A percentile compares a stretch with the other conserved stretches of the same genome.
Evolutionary conservation across 2,113 vertebrate species (phyloP).

Genomic region (Columba janthina): DNA sequence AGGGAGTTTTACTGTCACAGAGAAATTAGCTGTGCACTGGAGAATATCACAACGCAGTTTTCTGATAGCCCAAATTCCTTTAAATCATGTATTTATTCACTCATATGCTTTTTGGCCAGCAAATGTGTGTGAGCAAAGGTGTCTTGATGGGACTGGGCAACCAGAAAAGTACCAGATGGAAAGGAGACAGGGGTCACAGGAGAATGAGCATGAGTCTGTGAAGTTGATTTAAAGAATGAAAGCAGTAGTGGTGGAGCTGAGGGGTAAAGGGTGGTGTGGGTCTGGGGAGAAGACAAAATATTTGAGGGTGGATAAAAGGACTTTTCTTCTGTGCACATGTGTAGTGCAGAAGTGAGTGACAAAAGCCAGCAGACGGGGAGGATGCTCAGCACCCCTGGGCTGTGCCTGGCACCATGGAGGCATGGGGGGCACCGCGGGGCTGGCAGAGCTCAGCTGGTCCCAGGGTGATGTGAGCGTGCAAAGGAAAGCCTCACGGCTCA

Average conservation of each 20-base stretch:
- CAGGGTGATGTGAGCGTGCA: not conserved
- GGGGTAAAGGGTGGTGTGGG: not conserved
- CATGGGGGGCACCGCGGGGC: fast-evolving
- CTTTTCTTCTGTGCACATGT: not conserved
- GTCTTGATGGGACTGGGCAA: constrained; percentile 7
- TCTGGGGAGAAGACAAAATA: not conserved
- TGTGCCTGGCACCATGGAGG: not conserved
- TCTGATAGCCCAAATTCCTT: constrained; percentile 1
- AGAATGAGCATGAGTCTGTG: not conserved
- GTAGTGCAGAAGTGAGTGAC: not conserved
- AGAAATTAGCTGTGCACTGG: not conserved
- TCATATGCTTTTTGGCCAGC: not conserved
- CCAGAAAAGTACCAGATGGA: constrained; percentile 23
- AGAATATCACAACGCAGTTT: not conserved
- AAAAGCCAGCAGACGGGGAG: not conserved
- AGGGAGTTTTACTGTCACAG: not conserved
- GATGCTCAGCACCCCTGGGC: not conserved
- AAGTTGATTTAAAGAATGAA: constrained; percentile 4
- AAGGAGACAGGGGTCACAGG: not conserved
- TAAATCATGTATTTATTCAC: constrained; percentile 6
- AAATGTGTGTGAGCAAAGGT: not conserved
- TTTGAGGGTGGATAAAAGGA: constrained; percentile 10
- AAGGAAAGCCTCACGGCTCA: not conserved
- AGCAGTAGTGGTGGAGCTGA: not conserved
- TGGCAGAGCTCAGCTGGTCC: not conserved